Conservation (phyloP, 30 jellyfish, hydroid and myxozoan genomes). For the Sanderia malayensis region DNA sequence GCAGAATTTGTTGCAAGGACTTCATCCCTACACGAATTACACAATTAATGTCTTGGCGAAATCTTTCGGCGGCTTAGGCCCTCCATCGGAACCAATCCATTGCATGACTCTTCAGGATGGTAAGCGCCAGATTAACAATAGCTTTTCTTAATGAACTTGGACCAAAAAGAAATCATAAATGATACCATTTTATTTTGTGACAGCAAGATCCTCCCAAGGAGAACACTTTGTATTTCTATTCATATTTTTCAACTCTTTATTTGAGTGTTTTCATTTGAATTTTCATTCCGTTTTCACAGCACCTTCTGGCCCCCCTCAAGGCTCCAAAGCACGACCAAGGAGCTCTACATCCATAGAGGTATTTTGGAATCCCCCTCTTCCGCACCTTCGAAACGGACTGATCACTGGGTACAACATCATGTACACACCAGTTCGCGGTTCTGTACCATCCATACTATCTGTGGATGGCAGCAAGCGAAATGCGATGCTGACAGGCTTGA, state of each 20-base stretch:
- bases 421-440: slow-evolving; percentile 72
- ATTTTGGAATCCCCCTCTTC: slow-evolving; percentile 85
- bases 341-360: slow-evolving; percentile 86
- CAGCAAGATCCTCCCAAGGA: no score
- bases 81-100: slow-evolving; percentile 54
- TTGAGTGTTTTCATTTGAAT: no score
- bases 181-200: no score
- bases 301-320: slow-evolving; percentile 96
- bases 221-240: no score
- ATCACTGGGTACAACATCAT: slow-evolving; percentile 68
- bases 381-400: slow-evolving; percentile 65
- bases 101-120: slow-evolving; percentile 79
- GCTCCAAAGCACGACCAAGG: slow-evolving; percentile 81
- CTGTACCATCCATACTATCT: slow-evolving; percentile 59
- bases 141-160: no score
- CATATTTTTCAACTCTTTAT: no score
- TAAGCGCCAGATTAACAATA: slow-evolving; percentile 46
- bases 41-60: slow-evolving; percentile 64
- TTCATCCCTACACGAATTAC: slow-evolving; percentile 71
- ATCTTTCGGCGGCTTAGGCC: slow-evolving; percentile 77
- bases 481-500: slow-evolving; percentile 80
- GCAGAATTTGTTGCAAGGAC: slow-evolving; percentile 28
- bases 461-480: slow-evolving; percentile 50
- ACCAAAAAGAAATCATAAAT: no score
- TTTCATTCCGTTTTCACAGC: slow-evolving; percentile 17